phyloP scores from a whole-genome alignment of 2,888 invertebrate genomes.

The Mylabris sibirica region DNA sequence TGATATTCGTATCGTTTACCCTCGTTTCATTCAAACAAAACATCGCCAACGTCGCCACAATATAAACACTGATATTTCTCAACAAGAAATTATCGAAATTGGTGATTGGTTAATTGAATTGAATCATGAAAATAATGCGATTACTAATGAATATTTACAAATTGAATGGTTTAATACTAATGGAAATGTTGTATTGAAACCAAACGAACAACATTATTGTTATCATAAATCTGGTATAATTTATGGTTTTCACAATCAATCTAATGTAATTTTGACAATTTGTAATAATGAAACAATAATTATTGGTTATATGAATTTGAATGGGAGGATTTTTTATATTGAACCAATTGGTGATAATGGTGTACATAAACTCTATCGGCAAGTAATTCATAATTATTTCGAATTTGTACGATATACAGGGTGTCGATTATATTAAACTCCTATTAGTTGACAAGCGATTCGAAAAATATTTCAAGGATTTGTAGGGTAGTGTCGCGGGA shows the following conservation, averaged over 20 bases:
- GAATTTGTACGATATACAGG: no score
- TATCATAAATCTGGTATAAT: constrained; percentile 51
- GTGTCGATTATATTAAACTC: no score
- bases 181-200: constrained; percentile 33
- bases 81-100: constrained; percentile 48
- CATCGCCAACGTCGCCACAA: constrained; percentile 40
- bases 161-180: constrained; percentile 48
- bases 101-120: constrained; percentile 51
- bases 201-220: constrained; percentile 42
- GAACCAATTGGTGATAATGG: constrained; percentile 44
- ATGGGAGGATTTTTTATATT: constrained; percentile 48
- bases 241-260: constrained; percentile 44
- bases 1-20: constrained; percentile 39
- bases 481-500: no score
- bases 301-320: constrained; percentile 51
- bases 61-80: constrained; percentile 40
- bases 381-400: constrained; percentile 4
- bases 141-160: constrained; percentile 45
- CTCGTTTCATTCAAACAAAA: constrained; percentile 41
- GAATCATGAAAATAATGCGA: constrained; percentile 47
- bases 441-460: no score
- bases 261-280: constrained; percentile 51
- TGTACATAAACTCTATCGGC: constrained; percentile 43
- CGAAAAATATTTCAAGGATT: no score
- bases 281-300: constrained; percentile 45